A percentile compares a stretch with the other conserved stretches of the same genome.
phyloP scores from a whole-genome alignment of 2,888 invertebrate species.

The Dascillus cervinus region DNA sequence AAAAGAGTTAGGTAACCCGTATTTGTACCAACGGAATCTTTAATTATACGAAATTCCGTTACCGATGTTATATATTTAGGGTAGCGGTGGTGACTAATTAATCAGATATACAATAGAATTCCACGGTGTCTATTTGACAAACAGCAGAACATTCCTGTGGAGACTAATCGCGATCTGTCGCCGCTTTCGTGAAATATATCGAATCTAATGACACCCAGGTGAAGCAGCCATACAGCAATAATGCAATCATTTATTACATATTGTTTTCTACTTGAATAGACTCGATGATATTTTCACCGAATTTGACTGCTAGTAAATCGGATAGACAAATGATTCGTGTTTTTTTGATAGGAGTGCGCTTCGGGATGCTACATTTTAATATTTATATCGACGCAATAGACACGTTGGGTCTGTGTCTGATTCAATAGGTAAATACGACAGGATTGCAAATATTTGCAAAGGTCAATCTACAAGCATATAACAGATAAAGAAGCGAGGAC shows the following conservation, averaged over 20 bases:
- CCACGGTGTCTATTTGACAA: constrained; percentile 37
- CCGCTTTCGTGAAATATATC: constrained; percentile 28
- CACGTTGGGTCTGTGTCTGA: too few relatives aligned
- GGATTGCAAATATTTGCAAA: too few relatives aligned
- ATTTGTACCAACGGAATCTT: constrained; percentile 30
- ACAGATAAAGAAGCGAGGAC: too few relatives aligned
- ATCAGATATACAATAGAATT: constrained; percentile 39
- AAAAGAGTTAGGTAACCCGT: constrained; percentile 21
- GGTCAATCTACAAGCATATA: too few relatives aligned
- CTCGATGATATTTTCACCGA: too few relatives aligned
- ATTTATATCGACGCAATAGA: too few relatives aligned
- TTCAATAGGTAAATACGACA: too few relatives aligned
- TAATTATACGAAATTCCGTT: constrained; percentile 30
- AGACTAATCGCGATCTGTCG: constrained; percentile 30
- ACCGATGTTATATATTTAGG: constrained; percentile 20
- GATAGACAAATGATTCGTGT: too few relatives aligned
- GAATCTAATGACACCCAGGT: constrained; percentile 26
- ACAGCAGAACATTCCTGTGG: constrained; percentile 35
- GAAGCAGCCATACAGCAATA: constrained; percentile 23
- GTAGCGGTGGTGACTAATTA: constrained; percentile 36
- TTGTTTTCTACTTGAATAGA: too few relatives aligned
- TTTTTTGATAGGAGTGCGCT: too few relatives aligned
- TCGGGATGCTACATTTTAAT: too few relatives aligned
- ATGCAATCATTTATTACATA: constrained; percentile 29
- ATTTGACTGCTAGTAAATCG: too few relatives aligned